Evolutionary conservation across 2,888 invertebrate species (phyloP), one percentile per base, ranked within the genome.

Genomic region (Helicoverpa assulta): DNA sequence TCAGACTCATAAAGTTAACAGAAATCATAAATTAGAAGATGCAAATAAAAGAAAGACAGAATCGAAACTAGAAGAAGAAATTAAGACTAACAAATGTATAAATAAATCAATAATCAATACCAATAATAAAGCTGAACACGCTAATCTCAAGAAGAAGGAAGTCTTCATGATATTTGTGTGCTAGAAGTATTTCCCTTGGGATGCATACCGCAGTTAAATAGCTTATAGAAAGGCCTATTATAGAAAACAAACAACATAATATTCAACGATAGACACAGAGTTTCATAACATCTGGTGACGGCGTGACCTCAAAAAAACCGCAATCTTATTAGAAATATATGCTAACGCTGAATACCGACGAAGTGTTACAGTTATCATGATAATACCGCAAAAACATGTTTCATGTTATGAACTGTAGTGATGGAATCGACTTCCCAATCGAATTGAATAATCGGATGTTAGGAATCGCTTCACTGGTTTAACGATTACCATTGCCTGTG

Each of bases 351-450:
- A 66, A 52, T 77, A 67, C 65, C n/a, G 55, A 51, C 61, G 56
- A 81, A 73, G 67, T 77, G 77, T 85, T 84, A 86, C 78, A 83
- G 76, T 84, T 84, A 84, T 78, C 73, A 67, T 69, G 70, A 77
- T 85, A 80, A 81, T 80, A 79, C 75, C 66, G 73, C 81, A 84
- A 81, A 85, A 85, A 77, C 81, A 65, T 70, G 71, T 70, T 74
- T 50, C 40, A 43, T 57, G 58, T 60, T 71, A 43, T 60, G 51
- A 56, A 61, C 60, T 82, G 12, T 47, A 82, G 82, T 75, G 83
- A 63, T 74, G 81, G 59, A 40, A 53, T 51, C 1, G 26, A 59
- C 54, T 67, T 62, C 40, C 40, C 64, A 65, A 70, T 78, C 62
- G 59, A 57, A 55, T 62, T 50, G 52, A 58, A 67, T 58, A 65